Conservation (phyloP, 2,113 vertebrate genomes). For the Ondatra zibethicus region DNA sequence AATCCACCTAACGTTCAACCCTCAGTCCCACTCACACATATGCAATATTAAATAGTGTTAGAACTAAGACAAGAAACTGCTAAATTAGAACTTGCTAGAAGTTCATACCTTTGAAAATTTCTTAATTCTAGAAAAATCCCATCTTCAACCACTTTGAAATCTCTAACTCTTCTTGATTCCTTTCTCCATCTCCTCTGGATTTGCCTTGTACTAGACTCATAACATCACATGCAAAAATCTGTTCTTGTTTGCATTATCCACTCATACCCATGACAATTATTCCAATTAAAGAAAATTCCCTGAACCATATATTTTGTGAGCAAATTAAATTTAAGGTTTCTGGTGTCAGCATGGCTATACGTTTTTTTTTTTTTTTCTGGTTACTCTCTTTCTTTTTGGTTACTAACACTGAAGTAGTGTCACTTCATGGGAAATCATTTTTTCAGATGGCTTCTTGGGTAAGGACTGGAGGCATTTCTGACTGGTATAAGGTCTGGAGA, state of each 20-base stretch:
- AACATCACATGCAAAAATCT: not conserved
- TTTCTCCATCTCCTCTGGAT: not conserved
- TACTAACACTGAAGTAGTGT: not conserved
- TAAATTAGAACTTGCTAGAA: slow-evolving; percentile 48
- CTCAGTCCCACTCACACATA: not conserved
- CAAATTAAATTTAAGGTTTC: slow-evolving; percentile 57
- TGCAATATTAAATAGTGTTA: not conserved
- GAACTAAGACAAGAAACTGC: not conserved
- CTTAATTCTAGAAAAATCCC: not conserved
- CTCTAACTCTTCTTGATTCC: not conserved
- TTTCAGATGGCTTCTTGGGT: not conserved
- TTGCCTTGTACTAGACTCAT: not conserved
- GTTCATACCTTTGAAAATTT: not conserved
- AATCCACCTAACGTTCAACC: not conserved
- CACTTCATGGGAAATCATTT: not conserved
- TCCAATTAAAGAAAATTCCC: slow-evolving; percentile 58
- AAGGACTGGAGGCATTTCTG: not conserved
- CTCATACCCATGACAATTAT: slow-evolving; percentile 23
- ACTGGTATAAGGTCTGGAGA: not conserved
- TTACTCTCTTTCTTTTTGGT: not conserved
- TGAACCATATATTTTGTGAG: slow-evolving; percentile 17
- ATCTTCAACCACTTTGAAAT: slow-evolving; percentile 28
- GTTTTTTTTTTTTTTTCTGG: slow-evolving; percentile 14
- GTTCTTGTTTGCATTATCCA: slow-evolving; percentile 24
- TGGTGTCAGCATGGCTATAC: not conserved